Percentiles rank a stretch among this genome's conserved stretches.
phyloP scores from a whole-genome alignment of 2,113 vertebrate species.

The Xyliphius kryptos region DNA sequence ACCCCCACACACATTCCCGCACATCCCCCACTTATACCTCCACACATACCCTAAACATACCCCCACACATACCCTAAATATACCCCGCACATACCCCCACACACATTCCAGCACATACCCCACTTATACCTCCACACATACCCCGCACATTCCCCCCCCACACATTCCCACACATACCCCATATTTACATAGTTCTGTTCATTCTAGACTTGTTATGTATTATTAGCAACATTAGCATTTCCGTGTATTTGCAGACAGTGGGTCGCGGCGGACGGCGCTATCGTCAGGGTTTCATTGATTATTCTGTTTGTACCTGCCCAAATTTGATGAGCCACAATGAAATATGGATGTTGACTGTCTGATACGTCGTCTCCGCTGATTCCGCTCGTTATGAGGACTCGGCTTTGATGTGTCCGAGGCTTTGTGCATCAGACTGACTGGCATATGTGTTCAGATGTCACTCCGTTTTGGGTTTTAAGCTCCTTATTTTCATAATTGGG shows the following conservation, averaged over 20 bases:
- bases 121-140: too few species aligned
- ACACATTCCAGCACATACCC: too few species aligned
- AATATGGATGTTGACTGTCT: conserved; percentile 30
- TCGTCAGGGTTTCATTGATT: conserved; percentile 24
- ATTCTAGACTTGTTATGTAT: too few species aligned
- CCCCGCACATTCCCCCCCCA: too few species aligned
- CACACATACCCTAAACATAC: too few species aligned
- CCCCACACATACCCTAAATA: too few species aligned
- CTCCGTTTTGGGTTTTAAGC: background rate
- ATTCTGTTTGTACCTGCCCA: conserved; percentile 27
- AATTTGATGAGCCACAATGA: conserved; percentile 22
- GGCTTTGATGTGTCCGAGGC: conserved; percentile 29
- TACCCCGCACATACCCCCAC: too few species aligned
- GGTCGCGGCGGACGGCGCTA: background rate
- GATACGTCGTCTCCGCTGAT: conserved; percentile 10
- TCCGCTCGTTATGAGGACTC: conserved; percentile 6
- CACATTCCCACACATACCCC: too few species aligned
- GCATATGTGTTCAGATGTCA: conserved; percentile 15
- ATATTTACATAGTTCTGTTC: too few species aligned
- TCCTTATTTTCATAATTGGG: conserved; percentile 1
- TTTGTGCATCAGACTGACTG: conserved; percentile 31
- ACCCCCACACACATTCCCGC: too few species aligned
- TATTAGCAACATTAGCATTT: background rate
- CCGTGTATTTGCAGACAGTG: background rate
- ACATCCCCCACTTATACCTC: too few species aligned